Evolutionary conservation across 2,113 vertebrate species (phyloP).

Genomic region (Okapia johnstoni): DNA sequence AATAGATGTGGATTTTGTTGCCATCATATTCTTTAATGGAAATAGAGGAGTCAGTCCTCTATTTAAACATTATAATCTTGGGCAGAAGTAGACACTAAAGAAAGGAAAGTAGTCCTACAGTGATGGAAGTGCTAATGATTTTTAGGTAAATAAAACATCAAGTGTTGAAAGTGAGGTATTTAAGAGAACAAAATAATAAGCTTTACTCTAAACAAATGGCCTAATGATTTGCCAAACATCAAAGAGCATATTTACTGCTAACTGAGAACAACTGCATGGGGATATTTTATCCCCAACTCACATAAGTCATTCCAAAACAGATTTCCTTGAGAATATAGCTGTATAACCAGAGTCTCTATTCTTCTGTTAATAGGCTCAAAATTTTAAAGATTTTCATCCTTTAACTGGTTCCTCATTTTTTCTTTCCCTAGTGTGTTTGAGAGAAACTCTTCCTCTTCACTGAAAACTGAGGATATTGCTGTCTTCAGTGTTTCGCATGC

Average conservation of each 20-base stretch:
- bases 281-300: neutral
- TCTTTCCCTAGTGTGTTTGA: neutral
- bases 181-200: neutral
- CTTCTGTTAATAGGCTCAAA: neutral
- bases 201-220: neutral
- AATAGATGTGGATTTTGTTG: neutral
- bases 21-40: neutral
- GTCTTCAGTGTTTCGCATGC: neutral
- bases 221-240: neutral
- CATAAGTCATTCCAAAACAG: neutral
- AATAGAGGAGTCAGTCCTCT: neutral
- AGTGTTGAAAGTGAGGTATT: neutral
- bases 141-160: neutral
- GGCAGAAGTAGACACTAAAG: neutral
- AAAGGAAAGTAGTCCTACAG: neutral
- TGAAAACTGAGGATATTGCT: conserved; percentile 1
- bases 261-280: neutral
- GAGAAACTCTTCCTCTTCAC: neutral
- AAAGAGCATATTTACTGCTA: neutral
- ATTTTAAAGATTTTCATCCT: neutral
- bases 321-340: neutral
- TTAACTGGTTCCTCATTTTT: neutral
- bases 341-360: neutral
- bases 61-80: neutral
- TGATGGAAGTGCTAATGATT: neutral